A percentile compares a stretch with the other conserved stretches of the same genome.
These are phyloP conservation scores for Eurois occulta DNA, from an alignment of 2,888 invertebrate species.

Conservation along the genomic window DNA sequence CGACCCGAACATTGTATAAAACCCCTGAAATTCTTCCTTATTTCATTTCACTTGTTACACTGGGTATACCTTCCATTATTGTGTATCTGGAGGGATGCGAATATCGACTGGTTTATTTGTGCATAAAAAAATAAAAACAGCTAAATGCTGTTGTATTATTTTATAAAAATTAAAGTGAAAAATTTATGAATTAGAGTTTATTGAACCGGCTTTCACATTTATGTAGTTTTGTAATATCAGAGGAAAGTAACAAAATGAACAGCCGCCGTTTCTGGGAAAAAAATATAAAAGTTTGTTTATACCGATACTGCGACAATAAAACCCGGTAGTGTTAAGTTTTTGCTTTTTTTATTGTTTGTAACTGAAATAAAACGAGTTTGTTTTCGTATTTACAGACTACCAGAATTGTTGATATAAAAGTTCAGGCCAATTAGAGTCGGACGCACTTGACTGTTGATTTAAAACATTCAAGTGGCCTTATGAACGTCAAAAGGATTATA, in stretches of 20 bases:
- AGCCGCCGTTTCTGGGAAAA: not conserved
- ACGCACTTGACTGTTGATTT: constrained; percentile 11
- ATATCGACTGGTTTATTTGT: not conserved
- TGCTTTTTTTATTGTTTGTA: constrained; percentile 5
- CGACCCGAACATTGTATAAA: not conserved
- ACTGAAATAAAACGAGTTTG: not conserved
- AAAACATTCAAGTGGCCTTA: constrained; percentile 11
- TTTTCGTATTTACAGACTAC: not conserved
- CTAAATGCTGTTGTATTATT: not conserved
- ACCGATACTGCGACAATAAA: not conserved
- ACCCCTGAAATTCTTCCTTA: not conserved
- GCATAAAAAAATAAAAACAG: not conserved
- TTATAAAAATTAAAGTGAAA: not conserved
- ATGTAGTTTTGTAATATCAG: not conserved
- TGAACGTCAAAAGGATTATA: constrained; percentile 3
- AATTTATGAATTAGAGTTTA: not conserved
- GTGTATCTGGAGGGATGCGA: not conserved
- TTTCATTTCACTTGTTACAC: not conserved
- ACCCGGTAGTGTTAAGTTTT: not conserved
- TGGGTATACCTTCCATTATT: not conserved
- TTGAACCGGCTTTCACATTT: not conserved
- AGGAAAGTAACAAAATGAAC: not conserved
- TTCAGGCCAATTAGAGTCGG: constrained; percentile 15
- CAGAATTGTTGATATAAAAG: not conserved
- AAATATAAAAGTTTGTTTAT: not conserved